phyloP scores from a whole-genome alignment of 2,797 vertebrate genomes.

The Oceanodroma leucorhoa region DNA sequence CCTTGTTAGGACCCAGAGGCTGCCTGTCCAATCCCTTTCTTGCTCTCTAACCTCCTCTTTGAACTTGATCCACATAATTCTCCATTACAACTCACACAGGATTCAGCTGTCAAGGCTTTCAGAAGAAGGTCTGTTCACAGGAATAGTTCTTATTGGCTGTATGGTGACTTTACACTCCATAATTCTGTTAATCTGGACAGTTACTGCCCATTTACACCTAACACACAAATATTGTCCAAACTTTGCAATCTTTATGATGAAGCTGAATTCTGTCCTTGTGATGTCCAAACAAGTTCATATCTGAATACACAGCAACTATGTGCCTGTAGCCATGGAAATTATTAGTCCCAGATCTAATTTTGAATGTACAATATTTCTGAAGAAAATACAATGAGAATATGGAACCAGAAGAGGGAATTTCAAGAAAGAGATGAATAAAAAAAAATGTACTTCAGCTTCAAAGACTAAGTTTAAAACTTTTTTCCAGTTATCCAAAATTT shows the following conservation, averaged over 20 bases:
- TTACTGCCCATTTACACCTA: neutral
- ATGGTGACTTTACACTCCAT: neutral
- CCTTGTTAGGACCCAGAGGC: neutral
- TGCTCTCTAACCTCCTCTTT: neutral
- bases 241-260: neutral
- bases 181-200: neutral
- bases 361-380: neutral
- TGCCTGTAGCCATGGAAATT: neutral
- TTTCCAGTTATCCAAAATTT: neutral
- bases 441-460: neutral
- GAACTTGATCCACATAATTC: neutral
- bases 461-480: neutral
- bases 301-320: neutral
- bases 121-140: neutral
- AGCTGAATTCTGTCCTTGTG: neutral
- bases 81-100: neutral
- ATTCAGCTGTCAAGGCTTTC: neutral
- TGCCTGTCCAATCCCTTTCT: neutral
- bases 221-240: neutral
- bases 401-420: neutral
- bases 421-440: neutral
- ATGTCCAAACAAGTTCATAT: neutral
- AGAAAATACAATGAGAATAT: neutral
- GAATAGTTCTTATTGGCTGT: neutral
- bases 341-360: neutral